Base-by-base conservation (phyloP, 2,888 invertebrate genomes). In the Cybosia mesomella region DNA sequence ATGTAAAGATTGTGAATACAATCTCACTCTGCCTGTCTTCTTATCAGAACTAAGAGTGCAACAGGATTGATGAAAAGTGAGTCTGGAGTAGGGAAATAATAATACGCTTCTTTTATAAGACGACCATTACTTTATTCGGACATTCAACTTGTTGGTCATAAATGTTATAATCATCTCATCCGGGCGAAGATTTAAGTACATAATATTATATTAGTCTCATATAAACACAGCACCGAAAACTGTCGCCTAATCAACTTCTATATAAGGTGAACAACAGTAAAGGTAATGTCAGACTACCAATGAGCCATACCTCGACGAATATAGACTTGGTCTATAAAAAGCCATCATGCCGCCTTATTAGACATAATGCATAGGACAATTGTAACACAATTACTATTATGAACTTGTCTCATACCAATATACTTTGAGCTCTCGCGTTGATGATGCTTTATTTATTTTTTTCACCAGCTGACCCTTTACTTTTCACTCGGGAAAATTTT, bases 321-420 rank as follows among this genome's bases (percentile, higher is more conserved):
- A 75, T 73, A 67, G 76, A 62, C 22, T 21, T 62, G 54, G 64
- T 15, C 72, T 66, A 75, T 79, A 49, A 81, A 73, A 68, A 63
- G 58, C 71, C 72, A 77, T 79, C 71, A 74, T 75, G 74, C 69
- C 66, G 72, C 80, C 77, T 77, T 84, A 84, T 83, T 78, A 77
- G 74, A 75, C 28, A 5, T 72, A 64, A 72, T 73, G 70, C 77
- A 71, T 71, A 72, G 67, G 71, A 73, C 74, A 73, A 76, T 49
- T 79, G 72, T 60, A 63, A 62, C 73, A 78, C 71, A 73, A 69
- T 68, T 67, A 62, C 79, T 69, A 74, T 82, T 81, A 76, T 81
- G n/a, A 49, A 49, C 49, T 9, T 18, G 49, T 49, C n/a, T 43
- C 18, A 18, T 1, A 43, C 43, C 49, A 49, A 9, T 49, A 49